Base-by-base conservation (phyloP, 2,113 vertebrate species). In the Monarcha castaneiventris region DNA sequence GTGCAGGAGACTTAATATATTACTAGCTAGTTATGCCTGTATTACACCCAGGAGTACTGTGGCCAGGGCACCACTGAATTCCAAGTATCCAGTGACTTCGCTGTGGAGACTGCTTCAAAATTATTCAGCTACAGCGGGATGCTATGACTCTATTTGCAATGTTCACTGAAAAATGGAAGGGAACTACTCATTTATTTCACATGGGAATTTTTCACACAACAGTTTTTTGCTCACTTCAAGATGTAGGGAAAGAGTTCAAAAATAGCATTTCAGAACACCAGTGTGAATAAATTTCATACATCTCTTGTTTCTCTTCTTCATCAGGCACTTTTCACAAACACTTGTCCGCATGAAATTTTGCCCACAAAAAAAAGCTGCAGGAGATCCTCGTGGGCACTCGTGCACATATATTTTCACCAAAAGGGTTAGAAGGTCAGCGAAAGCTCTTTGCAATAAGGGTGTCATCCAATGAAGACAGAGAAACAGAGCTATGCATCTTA, bases 401-500 rank as follows among this genome's bases (percentile, higher is more conserved):
- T 88, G 68, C 93, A 94, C 55, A 54, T 84, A 63, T 88, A 92
- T 96, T 93, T 96, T 86, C 93, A 78, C 92, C 92, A 81, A 80
- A 93, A 94, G 58, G 92, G 72, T 88, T 88, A 86, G 64, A 67
- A 94, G 90, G 93, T 94, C 88, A 95, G 56, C 0, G 1, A 96
- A 93, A 94, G 90, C 82, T 93, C 93, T 94, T 92, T 95, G 87
- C 79, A 86, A 55, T 49, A 81, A 2, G 52, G 23, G 64, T 94
- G 85, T 94, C 93, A 95, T 95, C 93, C 96, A 92, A 44, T 86
- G 85, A 92, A 93, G 92, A 73, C 83, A 80, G 87, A 86, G 92
- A 81, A 96, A 93, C 2, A 13, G 89, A 96, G 76, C 76, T 74
- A 74, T 92, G 96, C 94, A 92, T 96, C 94, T 96, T 91, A 96